Conservation (phyloP, 2,797 vertebrate species). For the Cuniculus paca region DNA sequence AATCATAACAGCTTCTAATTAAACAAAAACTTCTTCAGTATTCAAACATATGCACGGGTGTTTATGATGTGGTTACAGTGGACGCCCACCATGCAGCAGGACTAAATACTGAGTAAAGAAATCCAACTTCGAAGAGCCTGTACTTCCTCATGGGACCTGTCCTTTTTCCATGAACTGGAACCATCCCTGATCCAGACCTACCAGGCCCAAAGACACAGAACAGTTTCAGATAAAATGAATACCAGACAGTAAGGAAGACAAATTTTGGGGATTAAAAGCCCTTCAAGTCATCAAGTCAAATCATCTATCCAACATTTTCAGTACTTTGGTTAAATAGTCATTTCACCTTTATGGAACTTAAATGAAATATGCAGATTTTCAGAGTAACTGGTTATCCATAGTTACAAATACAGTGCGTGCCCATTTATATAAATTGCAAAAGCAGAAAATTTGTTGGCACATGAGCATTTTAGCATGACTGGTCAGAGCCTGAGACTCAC, state of each 20-base stretch:
- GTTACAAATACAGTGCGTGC: background rate
- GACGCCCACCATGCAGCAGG: background rate
- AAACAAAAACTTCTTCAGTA: background rate
- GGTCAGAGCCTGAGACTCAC: background rate
- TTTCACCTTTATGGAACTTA: background rate
- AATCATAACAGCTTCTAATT: background rate
- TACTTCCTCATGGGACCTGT: background rate
- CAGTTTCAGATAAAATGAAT: slow-evolving; percentile 55
- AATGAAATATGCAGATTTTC: slow-evolving; percentile 25
- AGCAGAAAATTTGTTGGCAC: background rate
- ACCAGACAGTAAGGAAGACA: background rate
- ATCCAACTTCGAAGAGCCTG: background rate
- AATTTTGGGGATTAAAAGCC: background rate
- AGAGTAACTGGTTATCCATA: background rate
- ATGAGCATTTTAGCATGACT: background rate
- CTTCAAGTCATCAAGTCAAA: background rate
- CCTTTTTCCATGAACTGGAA: background rate
- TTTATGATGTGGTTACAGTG: background rate
- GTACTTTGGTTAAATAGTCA: background rate
- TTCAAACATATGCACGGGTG: background rate
- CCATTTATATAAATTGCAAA: background rate
- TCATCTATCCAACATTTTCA: background rate
- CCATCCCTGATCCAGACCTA: background rate
- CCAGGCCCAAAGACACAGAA: background rate
- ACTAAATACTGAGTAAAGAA: slow-evolving; percentile 8